A percentile compares a stretch with the other conserved stretches of the same genome.
These are phyloP conservation scores for Dione juno DNA, from an alignment of 2,888 invertebrate genomes.

Conservation along the genomic window DNA sequence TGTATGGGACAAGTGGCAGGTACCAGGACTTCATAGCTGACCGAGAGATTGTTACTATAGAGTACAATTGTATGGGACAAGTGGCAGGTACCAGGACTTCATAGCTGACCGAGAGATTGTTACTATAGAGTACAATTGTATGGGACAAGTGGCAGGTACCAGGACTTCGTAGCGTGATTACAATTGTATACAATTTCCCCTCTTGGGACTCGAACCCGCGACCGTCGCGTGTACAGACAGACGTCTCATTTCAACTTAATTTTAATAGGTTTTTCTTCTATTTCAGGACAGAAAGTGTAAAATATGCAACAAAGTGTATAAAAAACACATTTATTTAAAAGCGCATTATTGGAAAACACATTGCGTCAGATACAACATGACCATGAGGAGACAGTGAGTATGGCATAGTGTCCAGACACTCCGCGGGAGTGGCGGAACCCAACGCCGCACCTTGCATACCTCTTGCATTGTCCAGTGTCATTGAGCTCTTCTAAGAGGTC, in stretches of 20 bases:
- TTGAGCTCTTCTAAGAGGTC: not conserved
- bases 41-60: too few relatives aligned
- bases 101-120: too few relatives aligned
- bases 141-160: too few relatives aligned
- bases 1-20: too few relatives aligned
- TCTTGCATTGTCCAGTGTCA: too few relatives aligned
- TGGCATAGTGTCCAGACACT: not conserved
- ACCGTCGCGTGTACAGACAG: not conserved
- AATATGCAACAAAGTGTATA: constrained; percentile 58
- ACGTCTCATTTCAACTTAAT: not conserved
- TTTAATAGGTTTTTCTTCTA: not conserved
- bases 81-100: too few relatives aligned
- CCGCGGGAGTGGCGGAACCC: not conserved
- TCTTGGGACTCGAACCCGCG: too few relatives aligned
- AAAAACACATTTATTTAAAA: constrained; percentile 52
- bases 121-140: too few relatives aligned
- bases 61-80: too few relatives aligned
- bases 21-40: too few relatives aligned
- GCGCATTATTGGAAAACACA: constrained; percentile 60
- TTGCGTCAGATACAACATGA: constrained; percentile 53
- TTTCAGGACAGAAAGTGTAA: constrained; percentile 59
- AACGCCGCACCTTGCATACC: not conserved
- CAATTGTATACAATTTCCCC: too few relatives aligned
- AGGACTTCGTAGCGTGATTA: too few relatives aligned
- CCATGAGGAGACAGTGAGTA: constrained; percentile 42